A percentile compares a stretch with the other conserved stretches of the same genome.
Evolutionary conservation across 2,797 vertebrate genomes (phyloP).

Genomic region (Potorous gilbertii): DNA sequence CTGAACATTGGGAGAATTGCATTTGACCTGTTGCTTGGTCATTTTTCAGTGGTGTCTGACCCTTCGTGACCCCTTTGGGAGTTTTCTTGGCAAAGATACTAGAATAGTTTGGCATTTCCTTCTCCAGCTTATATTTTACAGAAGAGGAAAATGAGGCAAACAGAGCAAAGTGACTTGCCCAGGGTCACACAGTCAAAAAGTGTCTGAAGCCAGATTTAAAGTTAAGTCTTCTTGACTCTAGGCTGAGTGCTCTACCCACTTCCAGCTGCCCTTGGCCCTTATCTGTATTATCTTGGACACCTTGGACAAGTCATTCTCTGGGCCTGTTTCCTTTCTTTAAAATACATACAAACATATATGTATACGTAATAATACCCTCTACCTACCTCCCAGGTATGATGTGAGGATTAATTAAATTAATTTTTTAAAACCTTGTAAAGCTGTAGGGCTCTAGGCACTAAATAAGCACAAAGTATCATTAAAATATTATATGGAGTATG

Average conservation of each 20-base stretch:
- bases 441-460: neutral
- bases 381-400: neutral
- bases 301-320: neutral
- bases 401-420: constrained; percentile 20
- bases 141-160: neutral
- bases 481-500: constrained; percentile 9
- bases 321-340: neutral
- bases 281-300: neutral
- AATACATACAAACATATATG: neutral
- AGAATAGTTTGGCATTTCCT: neutral
- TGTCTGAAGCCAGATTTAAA: neutral
- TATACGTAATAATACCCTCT: neutral
- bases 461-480: neutral
- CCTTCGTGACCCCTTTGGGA: neutral
- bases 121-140: neutral
- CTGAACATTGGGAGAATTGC: neutral
- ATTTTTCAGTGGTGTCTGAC: neutral
- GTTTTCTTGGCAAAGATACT: neutral
- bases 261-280: neutral
- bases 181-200: neutral
- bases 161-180: neutral
- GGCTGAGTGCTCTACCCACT: neutral
- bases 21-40: neutral
- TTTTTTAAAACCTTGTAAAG: neutral
- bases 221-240: neutral